Base-by-base conservation (phyloP, 2,113 vertebrate species). In the Nymphicus hollandicus region DNA sequence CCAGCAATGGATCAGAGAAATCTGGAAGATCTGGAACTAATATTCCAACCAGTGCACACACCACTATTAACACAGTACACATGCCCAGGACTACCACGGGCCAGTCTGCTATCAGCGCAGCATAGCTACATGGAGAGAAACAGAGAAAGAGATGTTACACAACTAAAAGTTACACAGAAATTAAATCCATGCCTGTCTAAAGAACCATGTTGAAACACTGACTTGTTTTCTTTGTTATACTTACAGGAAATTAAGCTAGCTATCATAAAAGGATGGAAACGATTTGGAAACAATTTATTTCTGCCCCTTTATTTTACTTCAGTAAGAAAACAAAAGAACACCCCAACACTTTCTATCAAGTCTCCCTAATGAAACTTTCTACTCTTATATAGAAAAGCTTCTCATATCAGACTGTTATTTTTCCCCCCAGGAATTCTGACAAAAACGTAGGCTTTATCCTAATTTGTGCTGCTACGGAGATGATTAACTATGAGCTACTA, bases 51-150 rank as follows among this genome's bases (percentile, higher is more conserved):
- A 99, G 97, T 1, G 99, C 99, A 71, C 99, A 99, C 55, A 99
- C 97, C 73, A 99, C 99, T 5, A 99, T 99, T 76, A 99, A 97
- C 81, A 99, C 98, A 0, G 99, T 99, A 90, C 99, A 99, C 95
- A 99, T 98, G 13, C 99, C 99, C 86, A 99, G 97, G 52, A 99
- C 99, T 84, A 99, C 99, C 96, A 99, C 99, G 0, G 99, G 99
- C 99, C 99, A 99, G 97, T 99, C 99, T 2, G 99, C 99, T 68
- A 99, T 99, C 73, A 99, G 98, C 35, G 99, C 99, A 0, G 99
- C 98, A 10, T 99, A 99, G 91, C 99, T 99, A 65, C 3, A 53
- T 14, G 19, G 31, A 91, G 82, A 91, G 87, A 69, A 84, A 35
- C 29, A 79, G 25, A 78, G 37, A 81, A 37, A 44, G 35, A 69